Evolutionary conservation across 1,140 invertebrate genomes (phyloP), one percentile per base, ranked within the genome.

Genomic region (Mizuhopecten yessoensis): DNA sequence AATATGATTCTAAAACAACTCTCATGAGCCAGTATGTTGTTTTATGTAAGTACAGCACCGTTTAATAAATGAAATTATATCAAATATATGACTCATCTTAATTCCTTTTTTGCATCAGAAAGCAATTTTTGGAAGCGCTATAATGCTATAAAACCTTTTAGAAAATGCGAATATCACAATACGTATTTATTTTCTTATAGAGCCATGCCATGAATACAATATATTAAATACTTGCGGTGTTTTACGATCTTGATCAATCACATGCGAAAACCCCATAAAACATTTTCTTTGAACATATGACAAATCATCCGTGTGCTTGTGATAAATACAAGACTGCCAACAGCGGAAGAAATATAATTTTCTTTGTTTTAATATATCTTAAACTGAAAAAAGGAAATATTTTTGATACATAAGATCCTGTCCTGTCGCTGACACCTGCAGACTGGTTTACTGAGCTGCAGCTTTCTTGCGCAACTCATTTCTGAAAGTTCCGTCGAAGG

Each of bases 21-120:
- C 57, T 75, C 57, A 75, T 75, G 57, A 75, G 57, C 57, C 57
- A 75, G 1, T 75, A 7, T 75, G 57, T 75, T 75, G n/a, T n/a
- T 75, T 29, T 29, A 13, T 75, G 57, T 75, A 75, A 75, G 57
- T 75, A 75, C 57, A 0, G 17, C 57, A 75, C n/a, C 57, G n/a
- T 75, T 75, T 75, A 75, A 75, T 75, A 75, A 75, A 75, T 75
- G 23, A 75, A 75, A 75, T 75, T 75, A 75, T 75, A 29, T n/a
- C 57, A n/a, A 75, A 75, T 75, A n/a, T 75, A 75, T 75, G 57
- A 75, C 1, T 75, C 57, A 75, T 75, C 57, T 75, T 75, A 29
- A 7, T 75, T 29, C 29, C 57, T 75, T 7, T n/a, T 29, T n/a
- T 5, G 57, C 1, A 29, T 75, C n/a, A 75, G 0, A n/a, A 9